phyloP scores from a whole-genome alignment of 1,140 invertebrate genomes.

The Tetragnatha versicolor region DNA sequence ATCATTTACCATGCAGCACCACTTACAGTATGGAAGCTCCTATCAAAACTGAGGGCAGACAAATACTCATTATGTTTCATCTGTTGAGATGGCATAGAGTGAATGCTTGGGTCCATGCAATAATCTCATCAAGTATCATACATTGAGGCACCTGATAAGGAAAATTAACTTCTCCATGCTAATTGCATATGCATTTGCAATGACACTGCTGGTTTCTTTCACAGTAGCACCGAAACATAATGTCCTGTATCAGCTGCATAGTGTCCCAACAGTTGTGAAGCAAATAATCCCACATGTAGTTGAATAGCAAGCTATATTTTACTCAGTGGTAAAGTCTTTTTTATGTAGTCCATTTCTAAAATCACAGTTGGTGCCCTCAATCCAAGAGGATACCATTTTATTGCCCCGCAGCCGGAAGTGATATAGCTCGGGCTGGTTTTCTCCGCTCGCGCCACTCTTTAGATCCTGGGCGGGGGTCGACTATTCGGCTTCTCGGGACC shows the following conservation, averaged over 20 bases:
- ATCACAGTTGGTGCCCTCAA: constrained; percentile 12
- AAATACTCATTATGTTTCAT: constrained; percentile 17
- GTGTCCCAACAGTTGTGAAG: constrained; percentile 46
- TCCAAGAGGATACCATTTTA: constrained; percentile 13
- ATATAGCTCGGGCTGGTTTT: constrained; percentile 41
- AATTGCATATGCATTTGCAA: constrained; percentile 42
- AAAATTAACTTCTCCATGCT: constrained; percentile 48
- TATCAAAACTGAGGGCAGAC: constrained; percentile 26
- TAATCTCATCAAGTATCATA: constrained; percentile 52
- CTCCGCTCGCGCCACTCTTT: constrained; percentile 33
- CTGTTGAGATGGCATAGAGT: constrained; percentile 7
- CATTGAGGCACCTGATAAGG: constrained; percentile 38
- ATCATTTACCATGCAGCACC: constrained; percentile 30
- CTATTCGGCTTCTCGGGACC: constrained; percentile 27
- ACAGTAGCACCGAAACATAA: constrained; percentile 17
- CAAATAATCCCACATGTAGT: constrained; percentile 42
- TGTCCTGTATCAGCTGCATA: constrained; percentile 33
- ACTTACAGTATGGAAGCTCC: constrained; percentile 50
- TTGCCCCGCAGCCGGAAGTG: constrained; percentile 43
- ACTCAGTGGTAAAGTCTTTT: no score
- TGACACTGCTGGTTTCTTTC: constrained; percentile 36
- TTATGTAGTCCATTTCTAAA: constrained; percentile 36
- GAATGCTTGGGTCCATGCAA: constrained; percentile 11
- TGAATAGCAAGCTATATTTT: constrained; percentile 52
- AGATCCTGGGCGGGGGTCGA: constrained; percentile 28